These are phyloP conservation scores for Rousettus madagascariensis DNA, from an alignment of 2,797 vertebrate species.

Conservation along the genomic window DNA sequence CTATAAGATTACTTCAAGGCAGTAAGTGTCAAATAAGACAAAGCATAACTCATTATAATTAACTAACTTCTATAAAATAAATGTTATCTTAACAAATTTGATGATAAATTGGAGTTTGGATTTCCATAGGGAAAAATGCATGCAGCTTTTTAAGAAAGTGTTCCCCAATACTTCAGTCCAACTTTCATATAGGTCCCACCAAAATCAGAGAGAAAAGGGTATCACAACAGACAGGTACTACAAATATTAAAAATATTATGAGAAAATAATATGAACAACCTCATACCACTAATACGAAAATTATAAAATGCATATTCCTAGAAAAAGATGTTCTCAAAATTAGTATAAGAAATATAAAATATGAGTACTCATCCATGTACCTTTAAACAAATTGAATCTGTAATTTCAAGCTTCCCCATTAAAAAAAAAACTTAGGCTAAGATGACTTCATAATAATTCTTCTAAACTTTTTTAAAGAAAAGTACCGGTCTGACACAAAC, in stretches of 20 bases:
- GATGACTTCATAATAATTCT: neutral
- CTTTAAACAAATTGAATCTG: neutral
- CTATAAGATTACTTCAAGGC: neutral
- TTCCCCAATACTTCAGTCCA: neutral
- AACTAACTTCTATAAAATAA: neutral
- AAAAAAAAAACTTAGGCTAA: neutral
- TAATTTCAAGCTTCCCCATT: neutral
- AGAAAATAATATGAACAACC: neutral
- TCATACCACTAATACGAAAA: neutral
- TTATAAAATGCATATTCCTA: neutral
- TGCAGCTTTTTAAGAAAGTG: neutral
- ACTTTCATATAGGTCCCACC: neutral
- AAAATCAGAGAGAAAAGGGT: neutral
- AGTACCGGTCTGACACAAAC: neutral
- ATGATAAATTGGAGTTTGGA: neutral
- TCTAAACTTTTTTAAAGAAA: neutral
- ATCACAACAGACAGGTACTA: neutral
- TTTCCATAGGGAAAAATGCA: neutral
- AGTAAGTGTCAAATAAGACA: neutral
- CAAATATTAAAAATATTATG: neutral
- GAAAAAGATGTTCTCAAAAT: neutral
- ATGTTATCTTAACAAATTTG: neutral
- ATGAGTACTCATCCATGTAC: neutral
- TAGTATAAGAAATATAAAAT: conserved; percentile 21
- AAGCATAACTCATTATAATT: neutral